Percentiles rank a stretch among this genome's conserved stretches.
Conservation (phyloP, 2,888 invertebrate species). For the Heliconius sara region DNA sequence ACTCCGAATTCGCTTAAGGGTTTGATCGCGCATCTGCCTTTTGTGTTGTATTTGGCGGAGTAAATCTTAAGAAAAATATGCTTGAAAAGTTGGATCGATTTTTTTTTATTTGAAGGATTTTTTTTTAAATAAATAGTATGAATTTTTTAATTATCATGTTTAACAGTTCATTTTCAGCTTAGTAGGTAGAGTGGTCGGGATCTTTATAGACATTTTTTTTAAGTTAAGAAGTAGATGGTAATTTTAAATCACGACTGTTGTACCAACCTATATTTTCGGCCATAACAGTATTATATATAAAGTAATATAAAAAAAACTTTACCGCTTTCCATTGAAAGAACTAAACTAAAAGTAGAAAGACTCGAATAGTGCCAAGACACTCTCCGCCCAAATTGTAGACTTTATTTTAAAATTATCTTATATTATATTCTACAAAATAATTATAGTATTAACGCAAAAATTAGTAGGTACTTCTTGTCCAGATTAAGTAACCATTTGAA, state of each 20-base stretch:
- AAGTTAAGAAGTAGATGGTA: too few species aligned
- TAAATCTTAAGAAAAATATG: conserved; percentile 27
- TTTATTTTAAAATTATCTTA: not conserved
- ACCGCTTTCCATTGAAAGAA: too few species aligned
- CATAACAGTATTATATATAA: too few species aligned
- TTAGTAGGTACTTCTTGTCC: not conserved
- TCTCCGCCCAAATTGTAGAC: not conserved
- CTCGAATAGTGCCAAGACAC: not conserved
- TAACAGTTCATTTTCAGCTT: too few species aligned
- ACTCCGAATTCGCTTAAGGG: conserved; percentile 48
- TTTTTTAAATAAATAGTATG: too few species aligned
- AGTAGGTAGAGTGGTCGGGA: too few species aligned
- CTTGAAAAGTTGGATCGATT: not conserved
- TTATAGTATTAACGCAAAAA: not conserved
- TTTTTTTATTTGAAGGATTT: not conserved
- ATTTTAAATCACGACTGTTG: too few species aligned
- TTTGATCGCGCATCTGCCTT: conserved; percentile 46
- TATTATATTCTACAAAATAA: not conserved
- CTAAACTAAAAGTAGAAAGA: too few species aligned
- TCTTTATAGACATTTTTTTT: too few species aligned
- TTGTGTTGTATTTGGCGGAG: conserved; percentile 23
- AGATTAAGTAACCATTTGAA: conserved; percentile 13
- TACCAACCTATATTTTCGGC: too few species aligned
- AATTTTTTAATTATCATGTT: too few species aligned
- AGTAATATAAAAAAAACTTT: too few species aligned